These are phyloP conservation scores for Nemoura dubitans DNA, from an alignment of 2,888 invertebrate genomes.

Conservation along the genomic window DNA sequence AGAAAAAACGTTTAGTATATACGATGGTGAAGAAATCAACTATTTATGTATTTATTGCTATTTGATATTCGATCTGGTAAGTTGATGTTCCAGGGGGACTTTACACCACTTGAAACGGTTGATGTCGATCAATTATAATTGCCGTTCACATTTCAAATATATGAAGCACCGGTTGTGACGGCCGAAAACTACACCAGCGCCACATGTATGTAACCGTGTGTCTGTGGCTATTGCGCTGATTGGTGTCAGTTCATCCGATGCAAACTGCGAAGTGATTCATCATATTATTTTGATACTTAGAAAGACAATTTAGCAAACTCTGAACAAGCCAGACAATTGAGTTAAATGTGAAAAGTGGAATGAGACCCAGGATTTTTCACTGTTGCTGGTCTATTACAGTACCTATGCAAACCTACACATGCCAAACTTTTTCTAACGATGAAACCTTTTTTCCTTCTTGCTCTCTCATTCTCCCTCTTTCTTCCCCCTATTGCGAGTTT, in stretches of 20 bases:
- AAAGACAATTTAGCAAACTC: neutral
- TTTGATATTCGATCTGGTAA: neutral
- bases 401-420: neutral
- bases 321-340: neutral
- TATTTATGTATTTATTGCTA: constrained; percentile 5
- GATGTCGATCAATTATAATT: neutral
- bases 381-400: neutral
- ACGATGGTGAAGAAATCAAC: neutral
- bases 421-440: neutral
- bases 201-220: neutral
- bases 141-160: neutral
- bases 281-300: neutral
- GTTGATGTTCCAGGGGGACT: neutral
- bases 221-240: neutral
- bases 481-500: neutral
- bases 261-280: neutral
- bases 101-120: neutral
- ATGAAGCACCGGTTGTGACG: neutral
- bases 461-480: too few relatives aligned
- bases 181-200: neutral
- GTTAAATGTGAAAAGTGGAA: neutral
- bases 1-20: neutral
- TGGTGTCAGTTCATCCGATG: neutral
- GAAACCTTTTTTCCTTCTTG: too few relatives aligned
- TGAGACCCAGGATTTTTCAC: neutral